These are phyloP conservation scores for Pipra filicauda DNA, from an alignment of 2,113 vertebrate species.

Conservation along the genomic window DNA sequence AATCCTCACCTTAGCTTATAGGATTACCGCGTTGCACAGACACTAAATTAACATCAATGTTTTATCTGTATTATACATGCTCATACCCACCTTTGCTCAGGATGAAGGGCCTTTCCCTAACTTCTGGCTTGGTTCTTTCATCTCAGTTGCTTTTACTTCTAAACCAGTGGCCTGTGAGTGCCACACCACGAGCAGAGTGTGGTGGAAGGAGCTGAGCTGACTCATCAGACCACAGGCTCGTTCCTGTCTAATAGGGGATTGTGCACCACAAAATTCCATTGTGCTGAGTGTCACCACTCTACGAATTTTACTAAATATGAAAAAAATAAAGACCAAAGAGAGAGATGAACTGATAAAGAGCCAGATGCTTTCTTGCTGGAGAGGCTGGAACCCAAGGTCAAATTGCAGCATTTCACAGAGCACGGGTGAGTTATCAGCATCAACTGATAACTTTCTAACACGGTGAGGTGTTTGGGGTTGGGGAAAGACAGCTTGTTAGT, in stretches of 20 bases:
- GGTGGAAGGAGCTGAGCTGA: neutral
- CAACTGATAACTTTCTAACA: neutral
- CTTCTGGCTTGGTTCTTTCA: neutral
- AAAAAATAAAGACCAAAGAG: neutral
- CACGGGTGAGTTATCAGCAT: fast-evolving
- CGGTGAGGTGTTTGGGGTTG: neutral
- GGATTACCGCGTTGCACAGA: neutral
- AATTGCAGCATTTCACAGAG: neutral
- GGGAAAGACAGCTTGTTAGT: neutral
- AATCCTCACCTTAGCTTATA: neutral
- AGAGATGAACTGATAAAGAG: neutral
- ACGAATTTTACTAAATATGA: neutral
- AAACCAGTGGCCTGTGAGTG: neutral
- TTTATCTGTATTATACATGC: neutral
- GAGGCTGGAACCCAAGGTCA: neutral
- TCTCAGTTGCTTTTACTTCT: neutral
- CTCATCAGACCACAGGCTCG: neutral
- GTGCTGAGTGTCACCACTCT: neutral
- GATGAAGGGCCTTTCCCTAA: neutral
- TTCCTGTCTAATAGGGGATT: neutral
- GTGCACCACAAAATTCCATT: neutral
- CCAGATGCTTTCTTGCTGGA: neutral
- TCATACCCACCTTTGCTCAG: neutral
- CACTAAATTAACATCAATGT: neutral
- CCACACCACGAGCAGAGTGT: neutral